Evolutionary conservation across 2,797 vertebrate genomes (phyloP).

Genomic region (Florisuga fusca): DNA sequence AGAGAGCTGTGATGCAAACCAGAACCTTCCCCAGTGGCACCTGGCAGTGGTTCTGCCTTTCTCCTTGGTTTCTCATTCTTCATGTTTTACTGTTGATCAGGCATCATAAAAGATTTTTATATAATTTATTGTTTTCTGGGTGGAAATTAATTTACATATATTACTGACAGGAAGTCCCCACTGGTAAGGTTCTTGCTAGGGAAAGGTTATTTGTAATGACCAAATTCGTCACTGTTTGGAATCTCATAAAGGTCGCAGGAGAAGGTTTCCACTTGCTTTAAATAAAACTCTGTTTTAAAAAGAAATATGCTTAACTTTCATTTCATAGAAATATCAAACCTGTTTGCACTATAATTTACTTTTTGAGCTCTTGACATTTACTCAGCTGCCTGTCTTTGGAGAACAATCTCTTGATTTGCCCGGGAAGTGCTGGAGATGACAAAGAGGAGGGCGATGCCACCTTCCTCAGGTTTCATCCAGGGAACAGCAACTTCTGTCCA

Average conservation of each 20-base stretch:
- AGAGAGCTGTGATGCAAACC: accelerated
- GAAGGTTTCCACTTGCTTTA: slow-evolving; percentile 84
- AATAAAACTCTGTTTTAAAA: slow-evolving; percentile 87
- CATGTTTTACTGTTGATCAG: background rate
- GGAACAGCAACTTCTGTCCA: background rate
- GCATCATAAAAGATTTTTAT: slow-evolving; percentile 62
- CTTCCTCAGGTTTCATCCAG: accelerated
- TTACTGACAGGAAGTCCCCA: slow-evolving; percentile 71
- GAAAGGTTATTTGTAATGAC: slow-evolving; percentile 91
- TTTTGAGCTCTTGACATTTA: slow-evolving; percentile 85
- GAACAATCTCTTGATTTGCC: slow-evolving; percentile 79
- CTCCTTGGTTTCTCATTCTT: background rate
- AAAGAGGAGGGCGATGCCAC: background rate
- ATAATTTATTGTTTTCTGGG: slow-evolving; percentile 72
- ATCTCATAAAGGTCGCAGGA: slow-evolving; percentile 89
- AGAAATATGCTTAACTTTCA: slow-evolving; percentile 83
- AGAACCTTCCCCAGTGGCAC: background rate
- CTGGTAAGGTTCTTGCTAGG: slow-evolving; percentile 71
- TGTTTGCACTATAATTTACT: slow-evolving; percentile 86
- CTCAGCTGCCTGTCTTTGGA: slow-evolving; percentile 82
- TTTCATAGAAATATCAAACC: slow-evolving; percentile 87
- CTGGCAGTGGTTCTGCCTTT: background rate
- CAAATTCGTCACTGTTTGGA: slow-evolving; percentile 87
- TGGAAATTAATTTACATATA: slow-evolving; percentile 78
- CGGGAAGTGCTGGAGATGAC: slow-evolving; percentile 57